A percentile compares a stretch with the other conserved stretches of the same genome.
phyloP scores from a whole-genome alignment of 2,113 vertebrate species.

The Corythoichthys intestinalis region DNA sequence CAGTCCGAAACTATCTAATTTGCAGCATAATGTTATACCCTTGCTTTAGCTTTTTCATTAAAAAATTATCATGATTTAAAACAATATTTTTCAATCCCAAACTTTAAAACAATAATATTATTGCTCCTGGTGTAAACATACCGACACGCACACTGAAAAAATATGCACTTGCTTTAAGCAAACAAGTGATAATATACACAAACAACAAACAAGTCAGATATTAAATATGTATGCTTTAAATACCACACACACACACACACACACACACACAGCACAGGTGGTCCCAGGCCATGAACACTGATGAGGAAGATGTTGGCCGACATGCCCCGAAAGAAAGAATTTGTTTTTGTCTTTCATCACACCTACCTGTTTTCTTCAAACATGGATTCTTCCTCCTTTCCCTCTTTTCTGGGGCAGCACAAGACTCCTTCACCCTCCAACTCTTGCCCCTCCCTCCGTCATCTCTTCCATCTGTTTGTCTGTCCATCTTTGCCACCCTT shows the following conservation, averaged over 20 bases:
- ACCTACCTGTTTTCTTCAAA: slow-evolving; percentile 67
- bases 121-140: not conserved
- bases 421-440: slow-evolving; percentile 13
- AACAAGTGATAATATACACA: not conserved
- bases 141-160: not conserved
- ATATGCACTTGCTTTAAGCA: slow-evolving; percentile 5
- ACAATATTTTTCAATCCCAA: not conserved
- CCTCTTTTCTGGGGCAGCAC: slow-evolving; percentile 41
- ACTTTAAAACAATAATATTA: not conserved
- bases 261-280: slow-evolving; percentile 52
- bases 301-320: slow-evolving; percentile 60
- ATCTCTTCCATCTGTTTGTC: not conserved
- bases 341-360: slow-evolving; percentile 60
- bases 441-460: not conserved
- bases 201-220: slow-evolving; percentile 2
- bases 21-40: too few species aligned
- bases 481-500: slow-evolving; percentile 23
- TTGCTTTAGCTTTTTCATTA: too few species aligned
- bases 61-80: not conserved
- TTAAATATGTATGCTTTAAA: slow-evolving; percentile 9
- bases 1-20: too few species aligned
- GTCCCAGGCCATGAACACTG: slow-evolving; percentile 50
- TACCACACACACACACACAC: slow-evolving; percentile 13
- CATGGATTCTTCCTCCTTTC: slow-evolving; percentile 46
- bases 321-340: slow-evolving; percentile 63